A percentile compares a stretch with the other conserved stretches of the same genome.
These are phyloP conservation scores for Helobdella robusta DNA, from an alignment of 2,888 invertebrate species.

Conservation along the genomic window DNA sequence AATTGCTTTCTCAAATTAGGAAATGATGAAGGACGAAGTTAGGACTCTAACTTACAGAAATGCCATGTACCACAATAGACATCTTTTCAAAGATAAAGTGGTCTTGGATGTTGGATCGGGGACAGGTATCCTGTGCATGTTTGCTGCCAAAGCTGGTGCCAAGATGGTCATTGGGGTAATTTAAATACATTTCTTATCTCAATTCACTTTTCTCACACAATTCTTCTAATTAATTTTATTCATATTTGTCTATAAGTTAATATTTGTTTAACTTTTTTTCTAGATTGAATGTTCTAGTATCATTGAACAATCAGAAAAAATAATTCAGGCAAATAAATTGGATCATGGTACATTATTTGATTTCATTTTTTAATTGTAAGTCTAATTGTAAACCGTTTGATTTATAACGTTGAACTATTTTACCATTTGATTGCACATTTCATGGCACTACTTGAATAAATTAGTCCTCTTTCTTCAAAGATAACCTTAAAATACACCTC, in stretches of 20 bases:
- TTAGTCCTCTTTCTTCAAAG: not conserved
- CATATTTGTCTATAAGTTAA: not conserved
- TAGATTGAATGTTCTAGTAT: constrained; percentile 65
- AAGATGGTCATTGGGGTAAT: constrained; percentile 72
- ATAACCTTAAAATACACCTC: not conserved
- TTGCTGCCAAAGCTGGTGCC: constrained; percentile 97
- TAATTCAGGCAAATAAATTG: constrained; percentile 62
- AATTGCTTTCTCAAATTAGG: constrained; percentile 51
- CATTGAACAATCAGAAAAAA: constrained; percentile 89
- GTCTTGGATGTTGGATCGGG: constrained; percentile 98
- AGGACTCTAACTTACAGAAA: constrained; percentile 94
- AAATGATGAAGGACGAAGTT: constrained; percentile 99
- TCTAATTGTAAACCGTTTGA: not conserved
- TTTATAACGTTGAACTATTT: constrained; percentile 7
- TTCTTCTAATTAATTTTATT: not conserved
- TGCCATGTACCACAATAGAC: constrained; percentile 98
- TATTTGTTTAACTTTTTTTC: not conserved
- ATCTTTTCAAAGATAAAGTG: constrained; percentile 80
- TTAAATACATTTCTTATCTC: not conserved
- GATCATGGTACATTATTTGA: constrained; percentile 41
- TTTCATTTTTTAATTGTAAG: no score
- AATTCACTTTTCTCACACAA: not conserved
- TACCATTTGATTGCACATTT: not conserved
- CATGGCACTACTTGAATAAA: not conserved
- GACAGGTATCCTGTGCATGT: constrained; percentile 97